Base-by-base conservation (phyloP, 2,113 vertebrate genomes). In the Carettochelys insculpta region DNA sequence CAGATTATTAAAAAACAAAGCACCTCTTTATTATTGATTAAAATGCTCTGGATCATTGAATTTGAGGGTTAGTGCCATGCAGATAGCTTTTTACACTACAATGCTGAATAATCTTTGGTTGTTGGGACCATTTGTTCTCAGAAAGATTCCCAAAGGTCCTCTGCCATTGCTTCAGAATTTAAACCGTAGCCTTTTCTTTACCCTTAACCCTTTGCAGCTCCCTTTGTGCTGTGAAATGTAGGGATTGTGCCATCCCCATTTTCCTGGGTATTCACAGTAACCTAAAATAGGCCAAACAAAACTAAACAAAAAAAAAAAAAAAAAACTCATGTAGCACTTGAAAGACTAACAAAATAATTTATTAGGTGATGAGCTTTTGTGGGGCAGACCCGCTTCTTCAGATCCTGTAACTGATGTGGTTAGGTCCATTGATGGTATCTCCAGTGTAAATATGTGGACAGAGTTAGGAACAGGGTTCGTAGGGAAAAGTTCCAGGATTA, bases 31-130 rank as follows among this genome's bases (percentile, higher is more conserved):
- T 43, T 77, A 78, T 80, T 43, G 58, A 75, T 58, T 53, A 51
- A 25, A 89, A 22, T 24, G 50, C n/a, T 54, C 8, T 79, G 52
- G 34, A 65, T 65, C 58, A n/a, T 17, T 65, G 31, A 65, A n/a
- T 17, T 17, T 65, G 58, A 8, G 27, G 45, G 52, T 53, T 53
- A 0, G 0, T 88, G 17, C 20, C 79, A 5, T 61, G 25, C 41
- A 65, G 65, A 11, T 58, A n/a, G 34, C n/a, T 51, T 20, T 22
- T 77, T 78, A 8, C 48, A n/a, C 31, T 81, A 31, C 38, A 45
- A 8, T 58, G 41, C 52, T 47, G 11, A 14, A 29, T 58, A 81
- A 45, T 22, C 34, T 1, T 31, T 22, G 29, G 43, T 61, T 29
- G 43, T 25, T 61, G 54, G 80, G 31, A 47, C 43, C 43, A 47